Percentiles rank a stretch among this genome's conserved stretches.
These are phyloP conservation scores for Lithophane ornitopus DNA, from an alignment of 2,888 invertebrate genomes.

Conservation along the genomic window DNA sequence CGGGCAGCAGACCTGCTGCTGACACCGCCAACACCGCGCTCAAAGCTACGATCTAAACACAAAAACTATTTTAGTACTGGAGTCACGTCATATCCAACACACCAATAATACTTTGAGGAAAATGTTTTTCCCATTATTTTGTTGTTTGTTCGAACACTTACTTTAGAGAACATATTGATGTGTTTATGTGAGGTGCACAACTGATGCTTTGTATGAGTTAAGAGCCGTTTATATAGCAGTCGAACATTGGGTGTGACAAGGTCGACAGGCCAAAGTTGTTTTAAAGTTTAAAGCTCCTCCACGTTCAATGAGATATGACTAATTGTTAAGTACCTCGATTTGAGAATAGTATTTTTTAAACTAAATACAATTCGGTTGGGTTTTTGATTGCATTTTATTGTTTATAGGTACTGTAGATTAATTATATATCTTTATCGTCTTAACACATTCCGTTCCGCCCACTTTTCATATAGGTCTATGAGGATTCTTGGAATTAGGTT, in stretches of 20 bases:
- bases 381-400: constrained; percentile 23
- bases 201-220: constrained; percentile 76
- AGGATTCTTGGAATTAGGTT: not conserved
- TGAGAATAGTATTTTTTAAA: not conserved
- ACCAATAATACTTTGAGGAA: not conserved
- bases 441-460: not conserved
- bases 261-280: constrained; percentile 78
- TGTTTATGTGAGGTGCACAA: constrained; percentile 71
- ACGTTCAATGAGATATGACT: constrained; percentile 45
- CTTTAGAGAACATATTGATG: constrained; percentile 84
- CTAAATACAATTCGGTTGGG: not conserved
- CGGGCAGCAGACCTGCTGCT: constrained; percentile 80
- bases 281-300: constrained; percentile 61
- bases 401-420: not conserved
- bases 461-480: too few species aligned
- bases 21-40: constrained; percentile 85
- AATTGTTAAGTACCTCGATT: constrained; percentile 35
- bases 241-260: constrained; percentile 77
- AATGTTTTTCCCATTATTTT: not conserved
- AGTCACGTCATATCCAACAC: constrained; percentile 4
- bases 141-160: constrained; percentile 71
- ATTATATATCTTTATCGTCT: not conserved
- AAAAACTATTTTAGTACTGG: constrained; percentile 21
- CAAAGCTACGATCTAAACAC: constrained; percentile 79
- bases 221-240: constrained; percentile 78